phyloP scores from a whole-genome alignment of 2,888 invertebrate genomes.

The Philhelius pedissequus region DNA sequence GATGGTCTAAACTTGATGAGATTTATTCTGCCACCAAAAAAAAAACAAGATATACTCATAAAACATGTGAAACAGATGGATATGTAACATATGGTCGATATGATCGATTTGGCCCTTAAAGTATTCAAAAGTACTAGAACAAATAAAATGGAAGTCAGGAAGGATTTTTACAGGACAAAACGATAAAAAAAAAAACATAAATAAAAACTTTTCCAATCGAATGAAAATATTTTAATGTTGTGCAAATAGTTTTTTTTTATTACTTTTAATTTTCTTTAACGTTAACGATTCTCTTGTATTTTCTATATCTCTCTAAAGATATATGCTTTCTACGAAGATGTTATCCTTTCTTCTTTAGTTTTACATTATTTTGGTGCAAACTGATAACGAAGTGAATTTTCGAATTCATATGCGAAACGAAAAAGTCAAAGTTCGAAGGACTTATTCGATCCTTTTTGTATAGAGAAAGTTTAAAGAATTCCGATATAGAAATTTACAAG shows the following conservation, averaged over 20 bases:
- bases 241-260: conserved; percentile 33
- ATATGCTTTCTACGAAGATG: neutral
- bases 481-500: conserved; percentile 2
- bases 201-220: conserved; percentile 52
- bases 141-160: neutral
- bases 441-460: neutral
- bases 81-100: conserved; percentile 38
- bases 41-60: neutral
- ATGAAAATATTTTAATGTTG: conserved; percentile 60
- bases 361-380: conserved; percentile 3
- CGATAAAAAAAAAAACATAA: neutral
- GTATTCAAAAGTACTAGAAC: neutral
- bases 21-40: neutral
- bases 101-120: conserved; percentile 47
- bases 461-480: conserved; percentile 21
- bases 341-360: neutral
- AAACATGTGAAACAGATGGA: conserved; percentile 12
- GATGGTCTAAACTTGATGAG: neutral
- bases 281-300: conserved; percentile 7
- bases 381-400: conserved; percentile 27
- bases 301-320: neutral
- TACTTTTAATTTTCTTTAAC: neutral
- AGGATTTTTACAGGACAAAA: neutral
- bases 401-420: neutral
- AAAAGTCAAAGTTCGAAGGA: conserved; percentile 20